Evolutionary conservation across 2,113 vertebrate species (phyloP), one percentile per base, ranked within the genome.

Genomic region (Onychostruthus taczanowskii): DNA sequence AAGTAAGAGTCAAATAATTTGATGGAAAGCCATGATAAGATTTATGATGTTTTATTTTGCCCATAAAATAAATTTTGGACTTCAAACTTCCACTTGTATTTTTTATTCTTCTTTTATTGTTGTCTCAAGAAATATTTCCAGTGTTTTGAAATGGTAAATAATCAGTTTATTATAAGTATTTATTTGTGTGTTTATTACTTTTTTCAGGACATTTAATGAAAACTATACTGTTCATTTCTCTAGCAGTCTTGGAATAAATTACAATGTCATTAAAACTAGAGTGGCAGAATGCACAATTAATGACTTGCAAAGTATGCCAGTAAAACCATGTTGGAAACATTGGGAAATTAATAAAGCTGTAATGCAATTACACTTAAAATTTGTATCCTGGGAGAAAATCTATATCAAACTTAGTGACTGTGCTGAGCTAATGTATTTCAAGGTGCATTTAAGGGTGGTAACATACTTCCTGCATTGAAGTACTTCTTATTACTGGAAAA

Each of bases 151-250:
- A 97, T 52, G 3, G 37, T 72, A 58, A 96, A 89, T 75, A 96
- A 96, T 73, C n/a, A 30, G 73, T 97, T 95, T 95, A 89, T 97
- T 96, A 85, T 83, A 84, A 76, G 46, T 59, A 88, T 94, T 94
- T 93, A 87, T 84, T 84, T 94, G 49, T 82, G n/a, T 84, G 61
- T 96, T 97, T 96, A 94, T 97, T 96, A 89, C 55, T 76, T 87
- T 96, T 97, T 97, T 83, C 50, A 83, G 87, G 28, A 68, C 50
- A 76, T 93, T 90, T 91, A 95, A 92, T 95, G 83, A 93, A 97
- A 96, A 89, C 59, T 59, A 41, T 86, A 80, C 76, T 96, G 85
- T 97, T 95, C 63, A 97, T 97, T 97, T 97, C 93, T 96, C 49
- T 82, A 89, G 35, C 69, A 96, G 87, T 94, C 61, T 94, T 72